phyloP scores from a whole-genome alignment of 2,888 invertebrate genomes.

The Drosophila percnosoma region DNA sequence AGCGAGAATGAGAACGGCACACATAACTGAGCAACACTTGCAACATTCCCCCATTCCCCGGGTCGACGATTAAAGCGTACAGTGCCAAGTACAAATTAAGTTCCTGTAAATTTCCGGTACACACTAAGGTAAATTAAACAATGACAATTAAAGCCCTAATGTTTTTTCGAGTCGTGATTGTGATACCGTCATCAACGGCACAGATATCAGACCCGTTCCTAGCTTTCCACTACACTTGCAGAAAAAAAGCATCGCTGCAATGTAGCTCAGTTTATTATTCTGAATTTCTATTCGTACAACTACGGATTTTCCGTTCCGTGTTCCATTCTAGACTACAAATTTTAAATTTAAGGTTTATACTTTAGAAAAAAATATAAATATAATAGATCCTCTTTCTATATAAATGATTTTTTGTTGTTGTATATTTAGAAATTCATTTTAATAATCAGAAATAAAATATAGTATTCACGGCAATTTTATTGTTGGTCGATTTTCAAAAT shows the following conservation, averaged over 20 bases:
- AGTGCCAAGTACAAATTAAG: slow-evolving; percentile 68
- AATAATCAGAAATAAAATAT: too few species aligned
- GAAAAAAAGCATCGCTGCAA: background rate
- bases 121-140: slow-evolving; percentile 76
- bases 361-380: too few species aligned
- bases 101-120: slow-evolving; percentile 77
- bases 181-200: slow-evolving; percentile 43
- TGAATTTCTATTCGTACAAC: background rate
- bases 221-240: background rate
- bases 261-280: background rate
- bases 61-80: slow-evolving; percentile 20
- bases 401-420: too few species aligned
- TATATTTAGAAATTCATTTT: too few species aligned
- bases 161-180: slow-evolving; percentile 62
- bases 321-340: background rate
- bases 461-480: background rate
- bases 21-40: slow-evolving; percentile 18
- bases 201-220: slow-evolving; percentile 27
- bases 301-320: background rate
- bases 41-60: slow-evolving; percentile 7
- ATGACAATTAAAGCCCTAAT: slow-evolving; percentile 75
- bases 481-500: background rate
- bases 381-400: too few species aligned
- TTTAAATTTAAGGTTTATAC: background rate
- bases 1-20: slow-evolving; percentile 26